phyloP scores from a whole-genome alignment of 2,113 vertebrate species.

The Hyla sarda region DNA sequence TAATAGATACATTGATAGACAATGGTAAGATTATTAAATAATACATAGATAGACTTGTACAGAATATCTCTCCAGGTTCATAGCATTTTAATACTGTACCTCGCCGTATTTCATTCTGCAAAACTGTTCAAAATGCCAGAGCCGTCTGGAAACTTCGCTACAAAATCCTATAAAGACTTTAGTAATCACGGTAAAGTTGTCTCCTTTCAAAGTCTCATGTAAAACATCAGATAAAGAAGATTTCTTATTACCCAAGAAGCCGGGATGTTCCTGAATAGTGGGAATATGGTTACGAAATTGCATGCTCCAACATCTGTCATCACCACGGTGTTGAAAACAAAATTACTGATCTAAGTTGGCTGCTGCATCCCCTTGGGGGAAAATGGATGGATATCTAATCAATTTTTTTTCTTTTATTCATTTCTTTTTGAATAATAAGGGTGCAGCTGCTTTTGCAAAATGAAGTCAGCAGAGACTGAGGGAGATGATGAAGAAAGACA shows the following conservation, averaged over 20 bases:
- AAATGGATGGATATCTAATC: conserved; percentile 50
- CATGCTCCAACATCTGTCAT: conserved; percentile 51
- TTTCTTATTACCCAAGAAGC: conserved; percentile 44
- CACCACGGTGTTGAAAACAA: conserved; percentile 27
- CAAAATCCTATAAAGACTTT: conserved; percentile 28
- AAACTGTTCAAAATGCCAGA: neutral
- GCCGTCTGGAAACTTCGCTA: neutral
- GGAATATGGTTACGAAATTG: conserved; percentile 35
- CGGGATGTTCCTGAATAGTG: conserved; percentile 13
- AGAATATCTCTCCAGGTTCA: neutral
- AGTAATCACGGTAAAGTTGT: conserved; percentile 26
- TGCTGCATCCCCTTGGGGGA: conserved; percentile 39
- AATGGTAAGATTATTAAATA: too few species aligned
- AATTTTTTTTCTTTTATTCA: conserved; percentile 54
- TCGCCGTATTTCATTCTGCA: too few species aligned
- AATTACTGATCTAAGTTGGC: conserved; percentile 46
- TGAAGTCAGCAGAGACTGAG: conserved; percentile 29
- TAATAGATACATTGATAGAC: too few species aligned
- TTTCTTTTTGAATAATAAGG: conserved; percentile 44
- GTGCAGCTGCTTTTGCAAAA: conserved; percentile 45
- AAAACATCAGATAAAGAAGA: conserved; percentile 48
- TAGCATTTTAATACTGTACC: too few species aligned
- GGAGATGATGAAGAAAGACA: conserved; percentile 38
- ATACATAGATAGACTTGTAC: neutral
- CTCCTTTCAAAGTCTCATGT: conserved; percentile 26